A percentile compares a stretch with the other conserved stretches of the same genome.
phyloP scores from a whole-genome alignment of 2,888 invertebrate species.

The Arge pagana region DNA sequence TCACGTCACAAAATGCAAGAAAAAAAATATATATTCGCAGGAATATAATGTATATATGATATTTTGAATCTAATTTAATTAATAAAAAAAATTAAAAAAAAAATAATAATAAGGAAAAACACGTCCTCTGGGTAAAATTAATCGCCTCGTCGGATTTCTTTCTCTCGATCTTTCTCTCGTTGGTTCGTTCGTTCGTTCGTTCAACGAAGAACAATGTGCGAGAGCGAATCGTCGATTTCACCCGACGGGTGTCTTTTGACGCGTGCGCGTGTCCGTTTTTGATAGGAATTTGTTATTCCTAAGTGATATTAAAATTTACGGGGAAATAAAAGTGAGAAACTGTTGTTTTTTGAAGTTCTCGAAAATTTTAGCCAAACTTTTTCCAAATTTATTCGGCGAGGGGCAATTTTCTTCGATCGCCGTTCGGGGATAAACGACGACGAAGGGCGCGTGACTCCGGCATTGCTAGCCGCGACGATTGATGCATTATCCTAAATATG shows the following conservation, averaged over 20 bases:
- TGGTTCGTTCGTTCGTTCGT: too few species aligned
- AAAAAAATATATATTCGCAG: slow-evolving; percentile 74
- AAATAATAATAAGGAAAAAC: slow-evolving; percentile 29
- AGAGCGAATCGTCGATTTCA: too few species aligned
- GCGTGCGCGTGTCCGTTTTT: too few species aligned
- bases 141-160: too few species aligned
- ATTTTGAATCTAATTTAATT: slow-evolving; percentile 66
- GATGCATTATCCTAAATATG: slow-evolving; percentile 55
- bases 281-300: too few species aligned
- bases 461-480: slow-evolving; percentile 53
- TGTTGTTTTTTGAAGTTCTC: too few species aligned
- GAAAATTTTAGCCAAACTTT: too few species aligned
- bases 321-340: too few species aligned
- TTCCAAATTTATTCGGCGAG: background rate
- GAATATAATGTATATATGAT: slow-evolving; percentile 83
- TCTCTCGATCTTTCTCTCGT: too few species aligned
- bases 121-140: slow-evolving; percentile 23
- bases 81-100: slow-evolving; percentile 54
- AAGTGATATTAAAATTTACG: too few species aligned
- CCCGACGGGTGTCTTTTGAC: too few species aligned
- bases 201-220: too few species aligned
- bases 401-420: background rate
- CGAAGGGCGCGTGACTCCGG: slow-evolving; percentile 38
- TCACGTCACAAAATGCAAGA: slow-evolving; percentile 79
- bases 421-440: slow-evolving; percentile 40